These are phyloP conservation scores for Liasis olivaceus DNA, from an alignment of 2,797 vertebrate genomes.

Conservation along the genomic window DNA sequence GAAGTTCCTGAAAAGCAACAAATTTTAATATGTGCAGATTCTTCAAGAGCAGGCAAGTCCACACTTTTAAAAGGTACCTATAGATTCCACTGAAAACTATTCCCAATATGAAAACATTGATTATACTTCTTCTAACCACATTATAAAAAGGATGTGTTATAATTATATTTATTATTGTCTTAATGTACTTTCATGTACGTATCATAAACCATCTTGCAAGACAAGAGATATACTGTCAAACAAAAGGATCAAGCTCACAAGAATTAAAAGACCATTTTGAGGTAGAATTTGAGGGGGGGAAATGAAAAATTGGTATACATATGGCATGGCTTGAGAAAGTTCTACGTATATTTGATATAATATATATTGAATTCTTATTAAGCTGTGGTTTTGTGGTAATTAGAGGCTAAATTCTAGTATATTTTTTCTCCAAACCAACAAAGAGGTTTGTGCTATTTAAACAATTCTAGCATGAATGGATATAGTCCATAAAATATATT, in stretches of 20 bases:
- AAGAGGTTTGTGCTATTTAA: neutral
- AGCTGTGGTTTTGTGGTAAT: constrained; percentile 24
- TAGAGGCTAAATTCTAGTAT: neutral
- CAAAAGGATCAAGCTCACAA: constrained; percentile 4
- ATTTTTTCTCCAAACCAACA: neutral
- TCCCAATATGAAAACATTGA: constrained; percentile 27
- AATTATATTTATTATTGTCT: constrained; percentile 5
- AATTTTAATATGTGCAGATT: neutral
- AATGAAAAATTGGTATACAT: constrained; percentile 34
- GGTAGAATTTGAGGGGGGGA: constrained; percentile 9
- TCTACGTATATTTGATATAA: constrained; percentile 27
- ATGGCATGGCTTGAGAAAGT: constrained; percentile 26
- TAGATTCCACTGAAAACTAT: neutral
- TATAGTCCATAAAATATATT: neutral
- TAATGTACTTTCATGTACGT: constrained; percentile 7
- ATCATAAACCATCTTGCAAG: constrained; percentile 17
- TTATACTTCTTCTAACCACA: constrained; percentile 10
- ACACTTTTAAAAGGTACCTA: constrained; percentile 9
- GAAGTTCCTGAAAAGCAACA: neutral
- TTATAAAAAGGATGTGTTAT: constrained; percentile 25
- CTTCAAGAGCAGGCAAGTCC: neutral
- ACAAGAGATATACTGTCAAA: constrained; percentile 7
- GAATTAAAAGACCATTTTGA: neutral
- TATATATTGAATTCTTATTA: constrained; percentile 20
- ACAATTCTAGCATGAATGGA: neutral